A percentile compares a stretch with the other conserved stretches of the same genome.
phyloP scores from a whole-genome alignment of 1,140 invertebrate species.

The Procambarus clarkii region DNA sequence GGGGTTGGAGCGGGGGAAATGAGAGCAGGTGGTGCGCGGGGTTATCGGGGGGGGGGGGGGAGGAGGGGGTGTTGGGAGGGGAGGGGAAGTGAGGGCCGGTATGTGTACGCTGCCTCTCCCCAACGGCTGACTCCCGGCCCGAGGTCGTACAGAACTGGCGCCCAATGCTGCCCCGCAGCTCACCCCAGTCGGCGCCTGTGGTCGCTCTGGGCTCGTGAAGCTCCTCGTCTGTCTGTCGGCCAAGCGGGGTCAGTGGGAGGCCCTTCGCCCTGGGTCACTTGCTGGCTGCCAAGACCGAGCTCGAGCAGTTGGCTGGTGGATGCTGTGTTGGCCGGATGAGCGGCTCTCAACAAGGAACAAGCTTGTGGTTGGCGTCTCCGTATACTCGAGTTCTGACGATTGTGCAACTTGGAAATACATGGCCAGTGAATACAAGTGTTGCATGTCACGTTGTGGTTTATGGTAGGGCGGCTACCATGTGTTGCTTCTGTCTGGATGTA shows the following conservation, averaged over 20 bases:
- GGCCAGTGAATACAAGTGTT: conserved; percentile 5
- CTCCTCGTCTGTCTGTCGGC: conserved; percentile 42
- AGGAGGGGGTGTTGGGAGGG: too few relatives aligned
- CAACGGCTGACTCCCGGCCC: conserved; percentile 25
- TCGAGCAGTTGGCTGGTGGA: conserved; percentile 6
- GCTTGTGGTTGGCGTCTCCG: not conserved
- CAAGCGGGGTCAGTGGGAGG: conserved; percentile 46
- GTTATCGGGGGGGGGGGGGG: too few relatives aligned
- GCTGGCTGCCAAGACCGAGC: conserved; percentile 33
- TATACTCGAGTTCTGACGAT: not conserved
- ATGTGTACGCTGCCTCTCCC: conserved; percentile 30
- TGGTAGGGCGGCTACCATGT: not conserved
- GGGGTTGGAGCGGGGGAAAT: conserved; percentile 26
- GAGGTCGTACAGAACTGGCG: conserved; percentile 56
- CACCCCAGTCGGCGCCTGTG: conserved; percentile 59
- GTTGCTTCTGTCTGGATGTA: not conserved
- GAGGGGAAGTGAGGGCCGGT: conserved; percentile 5
- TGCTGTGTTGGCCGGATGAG: conserved; percentile 2
- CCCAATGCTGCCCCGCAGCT: conserved; percentile 42
- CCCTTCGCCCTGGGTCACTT: conserved; percentile 48
- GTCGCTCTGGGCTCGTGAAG: conserved; percentile 32
- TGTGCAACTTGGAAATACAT: conserved; percentile 42
- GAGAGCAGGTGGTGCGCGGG: conserved; percentile 43
- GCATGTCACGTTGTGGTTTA: conserved; percentile 33
- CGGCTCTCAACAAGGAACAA: not conserved